phyloP scores from a whole-genome alignment of 1,140 invertebrate genomes.

The Danaus melanippus region DNA sequence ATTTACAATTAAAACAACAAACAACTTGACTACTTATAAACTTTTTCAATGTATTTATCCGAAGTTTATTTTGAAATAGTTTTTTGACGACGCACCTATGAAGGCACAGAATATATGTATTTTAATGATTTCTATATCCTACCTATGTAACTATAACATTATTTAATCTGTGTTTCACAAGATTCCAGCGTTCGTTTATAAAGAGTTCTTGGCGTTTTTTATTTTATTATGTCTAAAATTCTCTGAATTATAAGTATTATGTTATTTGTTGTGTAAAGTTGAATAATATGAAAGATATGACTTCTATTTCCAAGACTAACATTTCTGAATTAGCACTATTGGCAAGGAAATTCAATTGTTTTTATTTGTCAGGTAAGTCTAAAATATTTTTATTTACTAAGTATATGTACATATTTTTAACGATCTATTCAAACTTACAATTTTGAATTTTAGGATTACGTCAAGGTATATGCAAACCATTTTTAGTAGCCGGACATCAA shows the following conservation, averaged over 20 bases:
- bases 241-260: no score
- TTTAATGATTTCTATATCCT: no score
- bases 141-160: no score
- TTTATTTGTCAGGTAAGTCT: constrained; percentile 84
- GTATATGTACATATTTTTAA: constrained; percentile 23
- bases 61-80: no score
- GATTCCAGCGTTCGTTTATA: no score
- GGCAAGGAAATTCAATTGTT: constrained; percentile 88
- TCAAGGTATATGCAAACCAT: constrained; percentile 85
- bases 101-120: no score
- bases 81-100: no score
- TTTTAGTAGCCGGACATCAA: constrained; percentile 89
- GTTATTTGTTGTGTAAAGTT: background rate
- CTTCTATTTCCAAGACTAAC: constrained; percentile 48
- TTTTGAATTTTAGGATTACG: constrained; percentile 75
- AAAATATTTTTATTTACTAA: constrained; percentile 37
- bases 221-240: no score
- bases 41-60: background rate
- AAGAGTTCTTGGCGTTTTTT: no score
- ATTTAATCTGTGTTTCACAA: no score
- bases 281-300: constrained; percentile 60
- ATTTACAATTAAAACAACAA: no score
- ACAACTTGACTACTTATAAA: constrained; percentile 3
- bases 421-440: constrained; percentile 3
- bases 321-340: constrained; percentile 77